Evolutionary conservation across 1,140 invertebrate species (phyloP), one percentile per base, ranked within the genome.

Genomic region (Hetaerina americana): DNA sequence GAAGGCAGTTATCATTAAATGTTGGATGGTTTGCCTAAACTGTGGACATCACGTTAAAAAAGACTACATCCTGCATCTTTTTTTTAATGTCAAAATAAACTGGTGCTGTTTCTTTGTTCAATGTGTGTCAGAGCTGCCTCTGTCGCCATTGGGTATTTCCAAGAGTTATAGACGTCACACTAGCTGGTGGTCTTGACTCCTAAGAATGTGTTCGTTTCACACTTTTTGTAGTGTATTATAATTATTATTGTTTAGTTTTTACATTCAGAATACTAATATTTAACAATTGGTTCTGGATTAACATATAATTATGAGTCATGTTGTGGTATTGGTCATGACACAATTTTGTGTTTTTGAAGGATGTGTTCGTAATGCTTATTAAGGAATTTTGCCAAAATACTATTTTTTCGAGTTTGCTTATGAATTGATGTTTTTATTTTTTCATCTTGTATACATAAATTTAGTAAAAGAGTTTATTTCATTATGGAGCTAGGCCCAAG

Each of bases 211-310:
- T 57, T 57, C 40, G 40, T 57, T 57, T 57, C 40, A 57, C 22
- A 57, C 40, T 57, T 57, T n/a, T 57, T 57, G 40, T 57, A 57
- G 40, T 57, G 22, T 57, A 57, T 57, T 18, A 57, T 57, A 57
- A 12, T 57, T n/a, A n/a, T n/a, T n/a, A 18, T 57, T 57, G 22
- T 57, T 57, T 10, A 57, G 40, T 57, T n/a, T 57, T 18, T 57
- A 57, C 40, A 57, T 57, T 57, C 40, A 57, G 40, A 57, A 57
- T 57, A 57, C 40, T 57, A 57, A 57, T 57, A 57, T 57, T 57
- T 57, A 57, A 57, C 40, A 57, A 18, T 57, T 57, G 40, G 40
- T 57, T 57, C 40, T 57, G 40, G 40, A 57, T 57, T 57, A 18
- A 18, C 15, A 57, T n/a, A 57, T 57, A 57, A n/a, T 57, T 57